Conservation (phyloP, 2,113 vertebrate species). For the Meleagris gallopavo region DNA sequence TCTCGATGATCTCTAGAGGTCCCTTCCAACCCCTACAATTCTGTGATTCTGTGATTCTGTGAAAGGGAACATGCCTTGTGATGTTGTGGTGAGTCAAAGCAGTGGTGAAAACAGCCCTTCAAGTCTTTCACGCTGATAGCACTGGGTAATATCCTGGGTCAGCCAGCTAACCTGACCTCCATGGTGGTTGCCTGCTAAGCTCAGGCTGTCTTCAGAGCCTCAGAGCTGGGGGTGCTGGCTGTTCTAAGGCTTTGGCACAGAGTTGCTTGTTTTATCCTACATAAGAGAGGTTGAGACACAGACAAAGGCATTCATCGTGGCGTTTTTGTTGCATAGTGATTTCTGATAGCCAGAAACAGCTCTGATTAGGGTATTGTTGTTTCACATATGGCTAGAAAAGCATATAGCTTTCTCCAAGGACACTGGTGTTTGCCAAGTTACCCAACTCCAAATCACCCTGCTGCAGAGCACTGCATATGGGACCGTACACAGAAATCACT, state of each 20-base stretch:
- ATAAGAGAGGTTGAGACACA: not conserved
- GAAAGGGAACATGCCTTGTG: not conserved
- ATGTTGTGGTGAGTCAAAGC: not conserved
- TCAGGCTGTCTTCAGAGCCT: not conserved
- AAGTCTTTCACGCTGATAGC: rapidly evolving
- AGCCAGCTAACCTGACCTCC: not conserved
- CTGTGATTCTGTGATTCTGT: no score
- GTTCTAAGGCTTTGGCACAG: not conserved
- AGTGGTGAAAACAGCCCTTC: not conserved
- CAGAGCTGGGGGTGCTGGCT: not conserved
- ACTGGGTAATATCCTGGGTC: rapidly evolving
- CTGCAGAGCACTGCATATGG: not conserved
- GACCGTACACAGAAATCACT: not conserved
- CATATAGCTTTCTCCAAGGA: not conserved
- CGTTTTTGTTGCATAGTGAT: not conserved
- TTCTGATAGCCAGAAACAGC: not conserved
- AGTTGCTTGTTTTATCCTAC: not conserved
- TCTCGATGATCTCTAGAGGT: no score
- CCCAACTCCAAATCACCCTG: not conserved
- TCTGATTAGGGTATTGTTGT: not conserved
- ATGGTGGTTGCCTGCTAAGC: not conserved
- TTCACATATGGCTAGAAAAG: not conserved
- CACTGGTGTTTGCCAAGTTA: not conserved
- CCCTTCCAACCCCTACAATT: no score
- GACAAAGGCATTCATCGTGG: rapidly evolving